Conservation (phyloP, 2,888 invertebrate genomes). For the Synergus umbraculus region DNA sequence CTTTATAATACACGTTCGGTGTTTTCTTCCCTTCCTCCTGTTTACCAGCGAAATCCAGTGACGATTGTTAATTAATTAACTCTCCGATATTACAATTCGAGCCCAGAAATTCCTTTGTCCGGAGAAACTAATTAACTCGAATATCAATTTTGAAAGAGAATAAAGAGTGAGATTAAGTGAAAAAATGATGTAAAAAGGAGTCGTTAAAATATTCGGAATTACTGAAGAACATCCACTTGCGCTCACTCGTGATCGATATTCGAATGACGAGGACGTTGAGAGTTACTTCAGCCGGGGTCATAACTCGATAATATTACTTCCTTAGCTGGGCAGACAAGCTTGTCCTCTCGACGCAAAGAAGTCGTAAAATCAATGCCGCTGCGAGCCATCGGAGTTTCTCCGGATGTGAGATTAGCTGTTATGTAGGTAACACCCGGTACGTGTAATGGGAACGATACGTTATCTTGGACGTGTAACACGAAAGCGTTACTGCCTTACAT, state of each 20-base stretch:
- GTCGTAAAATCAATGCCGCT: slow-evolving; percentile 35
- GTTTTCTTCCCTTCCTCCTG: slow-evolving; percentile 37
- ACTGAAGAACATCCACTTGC: slow-evolving; percentile 2
- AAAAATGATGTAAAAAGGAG: neutral
- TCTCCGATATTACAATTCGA: slow-evolving; percentile 4
- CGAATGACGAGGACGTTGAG: slow-evolving; percentile 18
- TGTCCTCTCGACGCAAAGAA: slow-evolving; percentile 43
- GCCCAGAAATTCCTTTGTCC: neutral
- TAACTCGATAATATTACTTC: slow-evolving; percentile 25
- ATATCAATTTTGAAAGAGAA: neutral
- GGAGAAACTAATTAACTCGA: neutral
- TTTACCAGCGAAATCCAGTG: neutral
- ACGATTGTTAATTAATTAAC: slow-evolving; percentile 29
- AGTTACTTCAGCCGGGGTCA: neutral
- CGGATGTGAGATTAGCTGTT: slow-evolving; percentile 39
- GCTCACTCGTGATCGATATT: slow-evolving; percentile 15
- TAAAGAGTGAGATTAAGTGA: neutral
- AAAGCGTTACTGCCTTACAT: slow-evolving; percentile 48
- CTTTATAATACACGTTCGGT: slow-evolving; percentile 57
- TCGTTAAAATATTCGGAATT: slow-evolving; percentile 6
- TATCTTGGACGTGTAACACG: slow-evolving; percentile 65
- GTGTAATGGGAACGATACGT: slow-evolving; percentile 67
- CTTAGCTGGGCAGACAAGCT: slow-evolving; percentile 41
- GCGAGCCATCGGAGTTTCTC: slow-evolving; percentile 40
- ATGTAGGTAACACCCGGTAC: slow-evolving; percentile 43